Base-by-base conservation (phyloP, 2,113 vertebrate species). In the Dicerorhinus sumatrensis region DNA sequence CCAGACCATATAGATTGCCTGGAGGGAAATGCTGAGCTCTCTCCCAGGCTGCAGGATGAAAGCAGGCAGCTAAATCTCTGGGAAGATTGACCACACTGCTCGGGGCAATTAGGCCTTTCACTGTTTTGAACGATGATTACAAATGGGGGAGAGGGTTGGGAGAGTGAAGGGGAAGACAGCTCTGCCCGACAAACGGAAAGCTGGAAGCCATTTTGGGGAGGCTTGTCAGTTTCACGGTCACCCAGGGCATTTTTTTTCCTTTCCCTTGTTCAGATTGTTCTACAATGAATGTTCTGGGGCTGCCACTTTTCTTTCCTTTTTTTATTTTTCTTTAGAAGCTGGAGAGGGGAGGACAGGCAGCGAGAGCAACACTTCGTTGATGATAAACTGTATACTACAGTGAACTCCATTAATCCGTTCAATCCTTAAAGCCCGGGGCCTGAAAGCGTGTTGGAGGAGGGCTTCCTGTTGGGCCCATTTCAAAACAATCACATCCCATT, bases 1-100 rank as follows among this genome's bases (percentile, higher is more conserved):
- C 98, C 98, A 98, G 98, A 98, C 98, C 98, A 97, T 98, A 98
- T 97, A 98, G 98, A 98, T 98, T 98, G 98, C 97, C 98, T 98
- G 96, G 95, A 98, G 97, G 98, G 98, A 99, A 99, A 98, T 95
- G 81, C 89, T 97, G 94, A 94, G 94, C 97, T 98, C 95, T 97
- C 96, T 98, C 91, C 97, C 96, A 80, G 83, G 98, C 97, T 97
- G 98, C 96, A 96, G 98, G 98, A 98, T 98, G 98, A 98, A 98
- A 99, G 88, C 96, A 97, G 95, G 89, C 96, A 91, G 98, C 31
- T 98, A 96, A 97, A 97, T 98, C 97, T 98, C 92, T 85, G 97
- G 97, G 89, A 98, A 98, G 92, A 98, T 1, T 98, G 98, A 98
- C 79, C 80, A 85, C 70, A 77, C 54, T 84, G 89, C 76, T 91